Evolutionary conservation across 2,113 vertebrate species (phyloP), one percentile per base, ranked within the genome.

Genomic region (Pangasianodon gigas): DNA sequence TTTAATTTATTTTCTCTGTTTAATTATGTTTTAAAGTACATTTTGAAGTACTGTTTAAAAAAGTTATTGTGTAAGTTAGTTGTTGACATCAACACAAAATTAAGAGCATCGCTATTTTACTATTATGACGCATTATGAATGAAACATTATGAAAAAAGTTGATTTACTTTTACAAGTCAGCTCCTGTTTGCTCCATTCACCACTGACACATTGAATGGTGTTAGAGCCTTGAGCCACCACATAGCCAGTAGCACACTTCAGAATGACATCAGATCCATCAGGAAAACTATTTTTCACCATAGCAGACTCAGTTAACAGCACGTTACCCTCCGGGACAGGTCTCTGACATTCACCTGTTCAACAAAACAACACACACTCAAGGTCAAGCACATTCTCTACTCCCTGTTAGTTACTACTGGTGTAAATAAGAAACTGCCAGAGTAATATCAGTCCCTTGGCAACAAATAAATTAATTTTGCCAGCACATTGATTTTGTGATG

Each of bases 191-290:
- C 80, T 93, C 95, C 95, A 96, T 0, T 18, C 0, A 0, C 89
- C 90, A 41, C 19, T 0, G 0, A 0, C 4, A 83, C 95, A 96
- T 51, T 1, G 92, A 3, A 92, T 89, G 0, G 0, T 24, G 2
- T 9, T 51, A 16, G 93, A 91, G 16, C 95, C 95, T 0, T 84
- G 44, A 1, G 91, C 90, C 3, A 0, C 0, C 0, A 21, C 0
- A 9, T 89, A 91, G 18, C 95, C 95, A 18, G 52, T 77, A 9
- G 24, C 56, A 87, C 95, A 96, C 52, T 91, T 81, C 24, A 94
- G 81, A 0, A 0, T 18, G 46, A 87, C 86, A 0, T 1, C 0
- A 4, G 46, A 1, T 16, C 82, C 88, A 0, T 94, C 90, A 4
- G 88, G 90, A 32, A 94, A 96, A 0, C 24, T 0, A 62, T 95